Percentiles rank a stretch among this genome's conserved stretches.
phyloP scores from a whole-genome alignment of 2,797 vertebrate genomes.

The Acanthornis magna region DNA sequence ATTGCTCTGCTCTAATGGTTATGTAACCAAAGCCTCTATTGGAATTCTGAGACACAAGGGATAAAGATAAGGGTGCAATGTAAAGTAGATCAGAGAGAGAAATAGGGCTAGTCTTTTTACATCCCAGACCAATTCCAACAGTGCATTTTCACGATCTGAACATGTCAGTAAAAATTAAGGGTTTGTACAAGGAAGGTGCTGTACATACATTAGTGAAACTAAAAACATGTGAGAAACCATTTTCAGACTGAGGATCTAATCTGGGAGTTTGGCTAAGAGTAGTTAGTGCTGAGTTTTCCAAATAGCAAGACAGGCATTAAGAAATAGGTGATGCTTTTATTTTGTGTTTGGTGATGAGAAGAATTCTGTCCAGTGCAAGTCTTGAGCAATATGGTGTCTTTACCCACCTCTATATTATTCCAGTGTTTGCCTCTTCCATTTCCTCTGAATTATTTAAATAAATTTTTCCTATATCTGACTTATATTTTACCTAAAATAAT shows the following conservation, averaged over 20 bases:
- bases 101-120: not conserved
- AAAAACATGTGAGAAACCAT: not conserved
- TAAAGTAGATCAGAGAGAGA: not conserved
- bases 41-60: not conserved
- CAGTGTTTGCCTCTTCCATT: not conserved
- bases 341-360: not conserved
- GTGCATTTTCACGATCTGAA: not conserved
- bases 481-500: not conserved
- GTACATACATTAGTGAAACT: not conserved
- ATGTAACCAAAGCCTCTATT: slow-evolving; percentile 3
- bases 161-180: not conserved
- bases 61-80: slow-evolving; percentile 15
- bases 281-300: not conserved
- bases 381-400: not conserved
- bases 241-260: not conserved
- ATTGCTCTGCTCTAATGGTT: not conserved
- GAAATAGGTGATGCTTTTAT: not conserved
- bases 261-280: not conserved
- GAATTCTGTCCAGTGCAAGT: not conserved
- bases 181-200: not conserved
- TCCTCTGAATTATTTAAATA: not conserved
- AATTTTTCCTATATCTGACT: not conserved
- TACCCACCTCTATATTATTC: not conserved
- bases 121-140: not conserved
- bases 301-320: not conserved